Base-by-base conservation (phyloP, 2,113 vertebrate species). In the Brevimyrus niger region DNA sequence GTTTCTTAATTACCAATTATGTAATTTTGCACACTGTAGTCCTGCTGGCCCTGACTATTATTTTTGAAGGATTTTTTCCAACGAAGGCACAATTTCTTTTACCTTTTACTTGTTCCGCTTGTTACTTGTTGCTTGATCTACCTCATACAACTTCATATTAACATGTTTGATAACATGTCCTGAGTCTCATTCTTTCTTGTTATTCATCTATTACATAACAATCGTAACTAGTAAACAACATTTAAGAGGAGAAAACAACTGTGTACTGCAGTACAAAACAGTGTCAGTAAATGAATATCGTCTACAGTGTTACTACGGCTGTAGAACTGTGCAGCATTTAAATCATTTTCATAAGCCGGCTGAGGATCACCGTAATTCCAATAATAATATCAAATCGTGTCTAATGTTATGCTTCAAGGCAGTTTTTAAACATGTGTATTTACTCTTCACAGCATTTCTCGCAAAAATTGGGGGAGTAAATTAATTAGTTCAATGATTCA, bases 321-420 rank as follows among this genome's bases (percentile, higher is more conserved):
- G 61, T 69, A 69, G n/a, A 69, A 69, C 9, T 31, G 27, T 31
- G 9, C 61, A 31, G 61, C 61, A 69, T 31, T 11, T 65, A 31
- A 69, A 31, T 69, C 3, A 31, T 69, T 69, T 69, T 69, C 10
- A 69, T 69, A 69, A 69, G 61, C n/a, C 27, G 27, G n/a, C 61
- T 69, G 9, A 69, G n/a, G n/a, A 69, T 69, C 61, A 69, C 10
- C 0, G 27, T 69, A 69, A 69, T 27, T 69, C 61, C 61, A 69
- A 69, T 69, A 69, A 69, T 69, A 69, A 69, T 69, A 69, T 69
- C 61, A 69, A 69, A 69, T 69, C n/a, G 61, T 69, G 61, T 69
- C 61, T 69, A 69, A 69, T 69, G n/a, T 69, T 69, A 69, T 69
- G 61, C 61, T 69, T 69, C 61, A 31, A 69, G 61, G 46, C 23